These are phyloP conservation scores for Clusia tigrina DNA, from an alignment of 2,888 invertebrate genomes.

Conservation along the genomic window DNA sequence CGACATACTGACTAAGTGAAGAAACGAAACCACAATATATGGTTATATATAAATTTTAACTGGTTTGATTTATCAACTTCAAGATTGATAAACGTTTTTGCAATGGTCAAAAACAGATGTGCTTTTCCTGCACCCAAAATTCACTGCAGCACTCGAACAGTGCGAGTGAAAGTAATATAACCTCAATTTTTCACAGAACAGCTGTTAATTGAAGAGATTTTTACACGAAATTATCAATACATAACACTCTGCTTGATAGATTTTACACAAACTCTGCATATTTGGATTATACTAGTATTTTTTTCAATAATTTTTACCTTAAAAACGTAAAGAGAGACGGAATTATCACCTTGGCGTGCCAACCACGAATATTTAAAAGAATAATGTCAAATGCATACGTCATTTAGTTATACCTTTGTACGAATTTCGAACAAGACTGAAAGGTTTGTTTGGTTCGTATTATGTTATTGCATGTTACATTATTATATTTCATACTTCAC, in stretches of 20 bases:
- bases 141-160: not conserved
- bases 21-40: not conserved
- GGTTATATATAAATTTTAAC: too few species aligned
- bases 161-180: constrained; percentile 26
- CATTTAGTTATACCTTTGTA: not conserved
- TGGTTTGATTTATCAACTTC: too few species aligned
- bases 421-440: not conserved
- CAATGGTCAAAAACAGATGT: too few species aligned
- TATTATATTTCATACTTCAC: too few species aligned
- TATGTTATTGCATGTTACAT: too few species aligned
- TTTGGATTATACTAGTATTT: constrained; percentile 2
- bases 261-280: not conserved
- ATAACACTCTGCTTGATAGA: not conserved
- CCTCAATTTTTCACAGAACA: constrained; percentile 11
- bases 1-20: constrained; percentile 67
- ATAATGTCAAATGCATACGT: constrained; percentile 38
- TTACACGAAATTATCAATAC: not conserved
- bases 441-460: too few species aligned
- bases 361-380: constrained; percentile 60
- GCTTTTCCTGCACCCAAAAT: too few species aligned
- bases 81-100: too few species aligned
- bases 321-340: constrained; percentile 55
- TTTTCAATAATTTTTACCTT: constrained; percentile 21
- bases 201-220: constrained; percentile 12
- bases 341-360: constrained; percentile 63